Evolutionary conservation across 64 coral and sea anemone genomes (phyloP), one percentile per base, ranked within the genome.

Genomic region (Montipora cactus): DNA sequence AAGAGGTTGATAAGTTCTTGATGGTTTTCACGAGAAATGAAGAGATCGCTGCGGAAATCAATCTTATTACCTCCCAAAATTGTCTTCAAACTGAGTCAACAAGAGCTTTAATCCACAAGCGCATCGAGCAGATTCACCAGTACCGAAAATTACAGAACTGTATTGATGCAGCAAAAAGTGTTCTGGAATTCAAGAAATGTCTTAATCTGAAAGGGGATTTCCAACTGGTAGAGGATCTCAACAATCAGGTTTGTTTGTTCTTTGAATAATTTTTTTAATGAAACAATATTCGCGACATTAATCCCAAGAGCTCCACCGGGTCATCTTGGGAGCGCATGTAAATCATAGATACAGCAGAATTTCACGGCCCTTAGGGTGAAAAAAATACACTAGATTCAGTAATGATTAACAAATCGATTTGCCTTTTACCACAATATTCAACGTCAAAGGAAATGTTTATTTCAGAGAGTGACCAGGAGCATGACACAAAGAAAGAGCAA

Each of bases 1-100:
- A 78, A 44, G 87, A 95, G 2, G 23, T 95, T 25, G 93, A 95
- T 72, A 86, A 78, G 22, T 14, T 77, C 51, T 90, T 95, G n/a
- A 78, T 7, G 11, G 67, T 21, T 4, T 96, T 96, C 44, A 8
- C 22, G 20, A 12, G 61, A 71, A 71, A 71, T 19, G 68, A 71
- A 21, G 74, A 70, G 45, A 21, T 93, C 18, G 45, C 11, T 14
- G 50, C 48, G 47, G 91, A 93, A 67, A 73, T 93, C 49, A 49
- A 5, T 64, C 74, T 93, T 2, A 22, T 93, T 7, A 78, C 14
- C 19, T 79, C 75, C 48, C 75, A 59, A 25, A 28, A 20, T 16
- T 20, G 4, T 45, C 22, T 19, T 50, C 37, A 58, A 37, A 61
- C 11, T 13, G 13, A 59, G 4, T 0, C 0, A 0, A 28, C 44